Conservation (phyloP, 2,113 vertebrate genomes). For the Archilochus colubris region DNA sequence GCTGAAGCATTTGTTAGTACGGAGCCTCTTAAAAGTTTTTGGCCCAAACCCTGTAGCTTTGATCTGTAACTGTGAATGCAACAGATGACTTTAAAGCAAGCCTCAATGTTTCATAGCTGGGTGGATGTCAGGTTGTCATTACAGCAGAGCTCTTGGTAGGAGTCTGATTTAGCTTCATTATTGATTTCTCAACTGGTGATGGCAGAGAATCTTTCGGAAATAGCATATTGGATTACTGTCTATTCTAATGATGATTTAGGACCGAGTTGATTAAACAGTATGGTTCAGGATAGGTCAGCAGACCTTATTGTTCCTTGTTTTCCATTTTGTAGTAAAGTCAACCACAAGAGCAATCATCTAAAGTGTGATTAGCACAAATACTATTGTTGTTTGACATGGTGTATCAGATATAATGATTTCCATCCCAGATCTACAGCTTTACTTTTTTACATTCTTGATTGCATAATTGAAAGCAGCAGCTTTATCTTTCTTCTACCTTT, state of each 20-base stretch:
- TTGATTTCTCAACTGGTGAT: neutral
- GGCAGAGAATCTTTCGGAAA: constrained; percentile 1
- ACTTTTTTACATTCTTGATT: constrained; percentile 27
- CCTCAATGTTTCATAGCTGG: neutral
- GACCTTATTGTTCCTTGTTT: constrained; percentile 7
- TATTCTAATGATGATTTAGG: neutral
- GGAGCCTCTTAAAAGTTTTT: neutral
- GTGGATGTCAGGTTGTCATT: neutral
- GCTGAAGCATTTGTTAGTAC: neutral
- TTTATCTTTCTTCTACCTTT: constrained; percentile 40
- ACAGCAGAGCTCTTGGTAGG: neutral
- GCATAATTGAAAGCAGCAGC: constrained; percentile 60
- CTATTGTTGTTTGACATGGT: constrained; percentile 52
- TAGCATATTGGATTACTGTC: neutral
- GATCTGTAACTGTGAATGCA: neutral
- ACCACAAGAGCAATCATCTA: neutral
- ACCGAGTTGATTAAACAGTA: neutral
- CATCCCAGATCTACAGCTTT: constrained; percentile 5
- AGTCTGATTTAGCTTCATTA: neutral
- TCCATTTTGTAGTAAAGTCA: constrained; percentile 21
- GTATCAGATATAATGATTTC: constrained; percentile 39
- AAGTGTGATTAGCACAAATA: constrained; percentile 36
- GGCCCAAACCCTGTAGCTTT: neutral
- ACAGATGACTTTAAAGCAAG: neutral
- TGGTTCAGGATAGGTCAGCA: fast-evolving